Base-by-base conservation (phyloP, 2,888 invertebrate species). In the Podotricha telesiphe region DNA sequence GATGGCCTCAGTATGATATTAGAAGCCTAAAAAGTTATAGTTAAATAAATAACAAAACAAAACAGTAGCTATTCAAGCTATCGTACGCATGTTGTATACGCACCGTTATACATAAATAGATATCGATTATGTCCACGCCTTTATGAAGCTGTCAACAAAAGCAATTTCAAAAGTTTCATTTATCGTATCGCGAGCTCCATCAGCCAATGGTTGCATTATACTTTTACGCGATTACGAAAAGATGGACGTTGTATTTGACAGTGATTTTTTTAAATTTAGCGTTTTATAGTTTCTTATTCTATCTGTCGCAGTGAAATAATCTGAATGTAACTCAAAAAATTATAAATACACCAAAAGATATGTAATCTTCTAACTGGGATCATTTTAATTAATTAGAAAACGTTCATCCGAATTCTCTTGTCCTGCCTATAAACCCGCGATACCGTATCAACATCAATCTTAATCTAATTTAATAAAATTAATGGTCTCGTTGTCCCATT, bases 401-500 rank as follows among this genome's bases (percentile, higher is more conserved):
- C 15, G 28, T 37, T 48, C 7, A 34, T 34, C 40, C 19, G 15
- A 40, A 28, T 7, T 22, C 66, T 51, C 66, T 40, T 71, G n/a
- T n/a, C 73, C 64, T 73, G 61, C 74, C 77, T 73, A 73, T 53
- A 68, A 64, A 70, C 72, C 67, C 48, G 58, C n/a, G n/a, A n/a
- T 73, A 67, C 69, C 71, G 71, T 71, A 69, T 73, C 74, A 73
- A 79, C 81, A 87, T 88, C 83, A 80, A 84, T 88, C 88, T 86
- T 81, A 79, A 82, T 86, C 81, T 84, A 81, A 82, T 88, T 86
- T 84, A 84, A 84, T 82, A 81, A 84, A 85, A 87, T 88, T 84
- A 87, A 89, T 86, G 87, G 80, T 78, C 79, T 77, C 74, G 73
- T 76, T 77, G 79, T 77, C 76, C 78, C 78, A 74, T 76, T 79